Evolutionary conservation across 2,113 vertebrate genomes (phyloP), one percentile per base, ranked within the genome.

Genomic region (Tragelaphus buxtoni): DNA sequence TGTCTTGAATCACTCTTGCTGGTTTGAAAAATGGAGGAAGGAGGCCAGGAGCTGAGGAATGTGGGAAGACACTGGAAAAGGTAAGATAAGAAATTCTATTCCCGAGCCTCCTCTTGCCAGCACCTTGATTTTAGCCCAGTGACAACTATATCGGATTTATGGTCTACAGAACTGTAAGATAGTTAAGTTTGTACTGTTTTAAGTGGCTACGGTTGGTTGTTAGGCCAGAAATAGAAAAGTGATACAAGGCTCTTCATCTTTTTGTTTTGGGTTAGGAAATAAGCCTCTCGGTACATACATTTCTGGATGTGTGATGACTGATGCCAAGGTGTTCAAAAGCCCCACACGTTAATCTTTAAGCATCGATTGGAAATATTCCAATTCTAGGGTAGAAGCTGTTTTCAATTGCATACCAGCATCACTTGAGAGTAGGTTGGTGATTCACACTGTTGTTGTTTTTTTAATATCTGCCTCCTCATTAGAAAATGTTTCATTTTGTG

Each of bases 261-360:
- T 94, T 32, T 87, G 51, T 58, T 61, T 91, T 18, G 42, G 22
- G 12, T 20, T 26, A 72, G 13, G n/a, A 30, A 95, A 63, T 30
- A 35, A 65, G 42, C 4, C 61, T 18, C 49, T 86, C 0, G 0
- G 56, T 35, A 45, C 53, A n/a, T 79, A 82, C 18, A 22, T 88
- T 94, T 96, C 60, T 53, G 30, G 65, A 20, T 77, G n/a, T 69
- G 10, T 81, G 20, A 82, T 88, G 47, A 49, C 55, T 20, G 65
- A 65, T 4, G 11, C 32, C 42, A 74, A 72, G 55, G 14, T 65
- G 30, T 30, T 65, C 32, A 17, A 5, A 39, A 77, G 26, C 13
- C 32, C 45, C 51, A 56, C 55, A 61, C 0, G 55, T n/a, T 42
- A 32, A 17, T 53, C 28, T 49, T 24, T 11, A 61, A 63, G 35